phyloP scores from a whole-genome alignment of 1,140 invertebrate species.

The Ruditapes philippinarum region DNA sequence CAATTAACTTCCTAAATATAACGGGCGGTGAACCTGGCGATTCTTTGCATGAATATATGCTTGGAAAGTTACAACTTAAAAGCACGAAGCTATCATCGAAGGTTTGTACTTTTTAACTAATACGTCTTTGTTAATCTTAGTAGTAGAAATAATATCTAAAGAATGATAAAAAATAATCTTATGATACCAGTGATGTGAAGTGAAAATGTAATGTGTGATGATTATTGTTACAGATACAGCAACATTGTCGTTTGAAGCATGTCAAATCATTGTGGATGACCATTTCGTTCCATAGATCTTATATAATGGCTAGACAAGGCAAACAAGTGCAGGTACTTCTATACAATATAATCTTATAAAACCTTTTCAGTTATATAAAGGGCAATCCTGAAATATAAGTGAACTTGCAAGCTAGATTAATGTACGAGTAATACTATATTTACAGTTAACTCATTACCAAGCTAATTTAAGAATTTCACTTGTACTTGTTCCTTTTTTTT shows the following conservation, averaged over 20 bases:
- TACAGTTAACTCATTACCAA: background rate
- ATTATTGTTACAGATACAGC: no score
- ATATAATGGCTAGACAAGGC: background rate
- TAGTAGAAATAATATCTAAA: no score
- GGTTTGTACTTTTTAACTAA: background rate
- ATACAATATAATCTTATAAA: background rate
- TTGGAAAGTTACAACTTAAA: background rate
- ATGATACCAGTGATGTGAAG: no score
- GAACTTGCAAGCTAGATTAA: background rate
- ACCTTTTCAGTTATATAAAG: background rate
- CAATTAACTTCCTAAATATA: background rate
- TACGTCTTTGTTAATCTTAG: background rate
- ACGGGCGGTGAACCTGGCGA: background rate
- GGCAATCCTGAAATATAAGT: no score
- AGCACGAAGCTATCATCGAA: background rate
- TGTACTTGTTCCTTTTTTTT: no score
- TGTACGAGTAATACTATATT: background rate
- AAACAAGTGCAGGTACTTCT: background rate
- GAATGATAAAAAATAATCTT: no score
- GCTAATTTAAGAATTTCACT: no score
- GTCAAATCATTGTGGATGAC: background rate
- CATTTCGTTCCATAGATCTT: background rate
- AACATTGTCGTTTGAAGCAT: no score
- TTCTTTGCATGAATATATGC: background rate
- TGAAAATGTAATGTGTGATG: no score